Evolutionary conservation across 2,113 vertebrate genomes (phyloP).

Genomic region (Chiloscyllium plagiosum): DNA sequence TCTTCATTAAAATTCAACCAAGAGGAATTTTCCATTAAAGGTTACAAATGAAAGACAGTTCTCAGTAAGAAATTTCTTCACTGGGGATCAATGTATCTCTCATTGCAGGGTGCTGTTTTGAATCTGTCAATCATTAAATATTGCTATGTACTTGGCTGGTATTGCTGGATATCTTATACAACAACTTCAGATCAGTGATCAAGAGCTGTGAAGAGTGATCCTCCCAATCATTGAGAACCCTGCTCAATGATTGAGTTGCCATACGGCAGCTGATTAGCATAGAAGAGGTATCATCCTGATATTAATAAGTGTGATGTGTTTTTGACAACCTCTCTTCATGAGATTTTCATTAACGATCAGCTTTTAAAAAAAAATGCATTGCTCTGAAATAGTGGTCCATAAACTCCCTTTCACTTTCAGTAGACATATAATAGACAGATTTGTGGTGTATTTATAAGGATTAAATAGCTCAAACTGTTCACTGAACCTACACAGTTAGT

Average conservation of each 20-base stretch:
- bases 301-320: background rate
- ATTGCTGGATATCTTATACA: background rate
- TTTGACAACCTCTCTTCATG: background rate
- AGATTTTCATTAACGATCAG: background rate
- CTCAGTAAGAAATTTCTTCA: background rate
- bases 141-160: background rate
- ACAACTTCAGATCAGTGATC: background rate
- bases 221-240: background rate
- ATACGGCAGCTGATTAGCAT: background rate
- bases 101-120: background rate
- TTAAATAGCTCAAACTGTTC: background rate
- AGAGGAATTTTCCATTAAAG: background rate
- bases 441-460: background rate
- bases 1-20: background rate
- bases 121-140: constrained; percentile 22
- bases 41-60: background rate
- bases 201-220: background rate
- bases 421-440: background rate
- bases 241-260: background rate
- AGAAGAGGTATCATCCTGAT: background rate
- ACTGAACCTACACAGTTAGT: background rate
- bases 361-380: background rate
- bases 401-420: background rate
- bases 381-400: background rate
- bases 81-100: background rate